Evolutionary conservation across 2,797 vertebrate species (phyloP).

Genomic region (Salarias fasciatus): DNA sequence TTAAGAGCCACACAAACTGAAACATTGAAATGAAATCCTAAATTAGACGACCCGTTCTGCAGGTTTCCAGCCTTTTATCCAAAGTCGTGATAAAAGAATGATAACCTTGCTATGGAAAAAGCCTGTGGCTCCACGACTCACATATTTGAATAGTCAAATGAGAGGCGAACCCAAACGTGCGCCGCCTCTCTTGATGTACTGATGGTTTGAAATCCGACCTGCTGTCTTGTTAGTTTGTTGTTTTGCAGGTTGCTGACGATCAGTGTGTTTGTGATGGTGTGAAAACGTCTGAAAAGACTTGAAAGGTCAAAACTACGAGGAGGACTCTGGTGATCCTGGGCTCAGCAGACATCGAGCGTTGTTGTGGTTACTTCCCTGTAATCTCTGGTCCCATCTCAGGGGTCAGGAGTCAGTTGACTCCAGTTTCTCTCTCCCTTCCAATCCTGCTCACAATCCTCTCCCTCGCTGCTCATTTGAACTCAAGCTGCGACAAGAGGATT

Average conservation of each 20-base stretch:
- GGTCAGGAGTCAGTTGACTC: slow-evolving; percentile 55
- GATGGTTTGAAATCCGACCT: too few relatives aligned
- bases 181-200: slow-evolving; percentile 22
- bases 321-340: slow-evolving; percentile 30
- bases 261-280: background rate
- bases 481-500: slow-evolving; percentile 4
- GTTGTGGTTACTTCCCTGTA: slow-evolving; percentile 45
- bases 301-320: slow-evolving; percentile 1
- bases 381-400: slow-evolving; percentile 59
- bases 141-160: slow-evolving; percentile 63
- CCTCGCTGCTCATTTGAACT: slow-evolving; percentile 12
- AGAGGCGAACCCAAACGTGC: slow-evolving; percentile 12
- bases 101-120: background rate
- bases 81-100: background rate
- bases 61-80: background rate
- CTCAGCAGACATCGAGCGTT: slow-evolving; percentile 41
- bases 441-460: slow-evolving; percentile 7
- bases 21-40: too few relatives aligned
- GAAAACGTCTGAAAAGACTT: background rate
- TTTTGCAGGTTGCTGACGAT: background rate
- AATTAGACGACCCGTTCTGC: too few relatives aligned
- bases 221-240: too few relatives aligned
- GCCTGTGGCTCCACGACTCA: background rate
- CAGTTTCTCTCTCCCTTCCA: slow-evolving; percentile 46
- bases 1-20: too few relatives aligned